These are phyloP conservation scores for Diuraphis noxia DNA, from an alignment of 1,140 invertebrate genomes.

Conservation along the genomic window DNA sequence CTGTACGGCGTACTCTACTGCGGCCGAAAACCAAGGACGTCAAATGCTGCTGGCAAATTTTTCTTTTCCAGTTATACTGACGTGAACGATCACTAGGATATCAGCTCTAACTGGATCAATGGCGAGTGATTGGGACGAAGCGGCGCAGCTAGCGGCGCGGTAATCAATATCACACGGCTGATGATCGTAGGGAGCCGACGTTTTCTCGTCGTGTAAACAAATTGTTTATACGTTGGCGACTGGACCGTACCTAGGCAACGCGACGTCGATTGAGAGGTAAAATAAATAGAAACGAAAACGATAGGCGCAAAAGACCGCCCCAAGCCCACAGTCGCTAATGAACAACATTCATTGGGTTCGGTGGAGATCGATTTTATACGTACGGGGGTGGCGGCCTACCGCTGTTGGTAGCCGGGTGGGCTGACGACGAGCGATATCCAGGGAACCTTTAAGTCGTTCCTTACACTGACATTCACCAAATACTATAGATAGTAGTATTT, in stretches of 20 bases:
- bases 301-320: no score
- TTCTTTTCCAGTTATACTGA: background rate
- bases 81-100: background rate
- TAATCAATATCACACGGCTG: background rate
- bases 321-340: no score
- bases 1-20: background rate
- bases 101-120: background rate
- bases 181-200: no score
- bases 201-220: background rate
- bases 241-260: background rate
- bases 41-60: background rate
- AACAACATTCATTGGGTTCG: background rate
- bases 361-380: no score
- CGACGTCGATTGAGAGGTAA: background rate
- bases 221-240: background rate
- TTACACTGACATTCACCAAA: no score
- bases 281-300: background rate
- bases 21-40: background rate
- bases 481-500: no score
- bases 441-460: background rate
- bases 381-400: no score
- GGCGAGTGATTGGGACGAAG: background rate
- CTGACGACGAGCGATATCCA: background rate
- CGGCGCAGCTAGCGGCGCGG: no score
- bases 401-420: no score